Percentiles rank a stretch among this genome's conserved stretches.
These are phyloP conservation scores for Calyptommatus sinebrachiatus DNA, from an alignment of 2,113 vertebrate species.

Conservation along the genomic window DNA sequence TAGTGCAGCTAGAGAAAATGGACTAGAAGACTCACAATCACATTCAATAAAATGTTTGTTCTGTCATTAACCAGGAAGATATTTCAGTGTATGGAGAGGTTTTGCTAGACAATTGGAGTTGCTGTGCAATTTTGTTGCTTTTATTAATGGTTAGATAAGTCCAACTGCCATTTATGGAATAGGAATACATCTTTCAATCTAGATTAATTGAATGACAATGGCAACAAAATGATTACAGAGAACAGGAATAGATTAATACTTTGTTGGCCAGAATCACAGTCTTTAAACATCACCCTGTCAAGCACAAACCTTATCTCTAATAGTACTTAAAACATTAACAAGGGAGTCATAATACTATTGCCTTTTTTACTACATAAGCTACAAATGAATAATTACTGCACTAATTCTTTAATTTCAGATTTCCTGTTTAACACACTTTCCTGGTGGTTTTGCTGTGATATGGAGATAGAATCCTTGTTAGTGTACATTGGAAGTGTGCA, in stretches of 20 bases:
- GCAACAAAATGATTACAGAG: background rate
- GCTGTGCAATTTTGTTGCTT: background rate
- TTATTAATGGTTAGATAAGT: background rate
- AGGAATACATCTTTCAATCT: background rate
- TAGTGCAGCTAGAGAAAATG: background rate
- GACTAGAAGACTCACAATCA: background rate
- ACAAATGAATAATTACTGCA: background rate
- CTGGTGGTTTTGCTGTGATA: conserved; percentile 14
- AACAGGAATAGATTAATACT: background rate
- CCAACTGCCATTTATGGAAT: background rate
- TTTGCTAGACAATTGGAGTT: background rate
- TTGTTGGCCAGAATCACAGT: background rate
- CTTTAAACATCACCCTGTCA: background rate
- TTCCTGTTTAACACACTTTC: background rate
- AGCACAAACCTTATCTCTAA: background rate
- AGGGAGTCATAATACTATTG: conserved; percentile 8
- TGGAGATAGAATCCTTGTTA: conserved; percentile 12
- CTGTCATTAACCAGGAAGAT: background rate
- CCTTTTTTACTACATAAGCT: background rate
- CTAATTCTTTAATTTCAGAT: conserved; percentile 5
- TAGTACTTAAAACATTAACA: background rate
- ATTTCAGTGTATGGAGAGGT: background rate
- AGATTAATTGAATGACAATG: background rate
- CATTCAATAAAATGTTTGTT: background rate
- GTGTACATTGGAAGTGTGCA: background rate